A percentile compares a stretch with the other conserved stretches of the same genome.
Evolutionary conservation across 2,113 vertebrate genomes (phyloP).

Genomic region (Myrmecobius fasciatus): DNA sequence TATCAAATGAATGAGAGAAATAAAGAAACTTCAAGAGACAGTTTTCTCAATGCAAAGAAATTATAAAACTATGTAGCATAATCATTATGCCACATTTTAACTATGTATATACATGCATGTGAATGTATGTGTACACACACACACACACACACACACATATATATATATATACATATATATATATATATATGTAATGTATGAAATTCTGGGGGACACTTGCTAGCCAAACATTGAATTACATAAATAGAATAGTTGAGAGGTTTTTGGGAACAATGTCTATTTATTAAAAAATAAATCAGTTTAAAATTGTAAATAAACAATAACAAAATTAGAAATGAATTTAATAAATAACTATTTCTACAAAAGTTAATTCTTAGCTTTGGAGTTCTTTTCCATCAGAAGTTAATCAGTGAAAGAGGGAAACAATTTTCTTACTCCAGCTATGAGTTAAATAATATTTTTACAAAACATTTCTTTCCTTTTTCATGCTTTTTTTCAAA

Average conservation of each 20-base stretch:
- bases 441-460: constrained; percentile 84
- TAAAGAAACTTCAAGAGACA: constrained; percentile 20
- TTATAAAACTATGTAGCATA: background rate
- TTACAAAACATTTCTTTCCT: constrained; percentile 82
- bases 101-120: background rate
- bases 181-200: constrained; percentile 23
- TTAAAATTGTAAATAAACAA: constrained; percentile 74
- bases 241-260: background rate
- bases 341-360: constrained; percentile 67
- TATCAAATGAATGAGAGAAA: constrained; percentile 10
- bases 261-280: constrained; percentile 44
- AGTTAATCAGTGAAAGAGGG: constrained; percentile 88
- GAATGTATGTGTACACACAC: background rate
- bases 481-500: constrained; percentile 83
- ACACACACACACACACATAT: constrained; percentile 24
- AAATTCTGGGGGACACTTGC: constrained; percentile 34
- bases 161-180: background rate
- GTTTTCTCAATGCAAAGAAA: constrained; percentile 56
- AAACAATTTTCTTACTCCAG: constrained; percentile 88
- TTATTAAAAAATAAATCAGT: constrained; percentile 31
- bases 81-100: constrained; percentile 58
- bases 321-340: constrained; percentile 65
- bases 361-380: constrained; percentile 76
- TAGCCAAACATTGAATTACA: constrained; percentile 20
- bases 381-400: constrained; percentile 80